These are phyloP conservation scores for Sylvicapra grimmia DNA, from an alignment of 2,113 vertebrate species.

Conservation along the genomic window DNA sequence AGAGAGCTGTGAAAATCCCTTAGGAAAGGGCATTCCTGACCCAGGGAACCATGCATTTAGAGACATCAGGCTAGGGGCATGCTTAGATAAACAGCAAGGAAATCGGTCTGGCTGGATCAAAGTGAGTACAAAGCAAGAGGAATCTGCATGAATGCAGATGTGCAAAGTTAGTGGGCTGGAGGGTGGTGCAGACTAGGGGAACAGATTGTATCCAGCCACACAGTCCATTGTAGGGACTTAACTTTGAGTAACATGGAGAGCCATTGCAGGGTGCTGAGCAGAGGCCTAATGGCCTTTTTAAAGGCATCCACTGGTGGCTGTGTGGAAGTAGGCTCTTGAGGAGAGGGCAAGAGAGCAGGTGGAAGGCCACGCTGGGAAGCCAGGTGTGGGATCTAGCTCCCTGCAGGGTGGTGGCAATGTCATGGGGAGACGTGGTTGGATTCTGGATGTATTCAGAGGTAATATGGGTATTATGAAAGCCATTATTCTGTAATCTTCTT, in stretches of 20 bases:
- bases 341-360: not conserved
- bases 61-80: not conserved
- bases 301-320: not conserved
- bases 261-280: too few relatives aligned
- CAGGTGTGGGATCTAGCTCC: not conserved
- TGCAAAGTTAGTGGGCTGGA: too few relatives aligned
- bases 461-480: not conserved
- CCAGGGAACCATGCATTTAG: not conserved
- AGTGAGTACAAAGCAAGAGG: not conserved
- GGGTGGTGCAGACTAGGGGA: rapidly evolving
- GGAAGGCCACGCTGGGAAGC: not conserved
- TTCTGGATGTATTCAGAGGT: not conserved
- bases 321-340: not conserved
- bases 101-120: not conserved
- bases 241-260: not conserved
- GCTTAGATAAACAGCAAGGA: not conserved
- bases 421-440: not conserved
- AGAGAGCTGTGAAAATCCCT: not conserved
- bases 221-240: not conserved
- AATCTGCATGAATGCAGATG: not conserved
- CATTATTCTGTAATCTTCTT: slow-evolving; percentile 37
- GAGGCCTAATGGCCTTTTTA: not conserved
- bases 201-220: not conserved
- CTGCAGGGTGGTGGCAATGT: not conserved
- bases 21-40: not conserved